Conservation (phyloP, 2,888 invertebrate species). For the Epirrita christyi region DNA sequence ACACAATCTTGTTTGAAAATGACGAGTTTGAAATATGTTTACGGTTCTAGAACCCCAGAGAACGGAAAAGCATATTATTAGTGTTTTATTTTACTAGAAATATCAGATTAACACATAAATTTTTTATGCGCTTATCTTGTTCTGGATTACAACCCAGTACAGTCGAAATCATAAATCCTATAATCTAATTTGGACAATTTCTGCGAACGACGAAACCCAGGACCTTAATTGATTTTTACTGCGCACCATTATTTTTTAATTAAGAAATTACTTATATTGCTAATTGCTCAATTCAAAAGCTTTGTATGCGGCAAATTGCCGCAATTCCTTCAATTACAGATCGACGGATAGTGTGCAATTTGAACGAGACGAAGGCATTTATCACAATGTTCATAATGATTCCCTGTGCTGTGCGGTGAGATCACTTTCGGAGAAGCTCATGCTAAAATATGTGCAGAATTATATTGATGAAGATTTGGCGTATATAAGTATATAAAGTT, state of each 20-base stretch:
- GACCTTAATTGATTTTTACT: slow-evolving; percentile 43
- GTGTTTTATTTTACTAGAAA: no score
- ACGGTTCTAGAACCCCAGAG: no score
- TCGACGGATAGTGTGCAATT: slow-evolving; percentile 69
- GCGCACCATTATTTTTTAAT: slow-evolving; percentile 58
- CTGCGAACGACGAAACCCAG: slow-evolving; percentile 23
- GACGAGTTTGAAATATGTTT: no score
- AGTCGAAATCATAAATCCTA: slow-evolving; percentile 5
- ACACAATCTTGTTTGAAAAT: no score
- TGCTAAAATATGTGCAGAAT: not conserved
- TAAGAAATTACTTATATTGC: slow-evolving; percentile 49
- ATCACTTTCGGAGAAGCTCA: slow-evolving; percentile 49
- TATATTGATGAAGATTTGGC: no score
- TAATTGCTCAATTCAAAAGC: slow-evolving; percentile 73
- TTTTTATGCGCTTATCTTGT: not conserved
- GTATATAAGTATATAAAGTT: no score
- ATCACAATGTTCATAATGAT: slow-evolving; percentile 61
- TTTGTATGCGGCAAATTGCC: slow-evolving; percentile 59
- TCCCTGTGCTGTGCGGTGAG: slow-evolving; percentile 55
- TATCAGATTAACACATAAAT: no score
- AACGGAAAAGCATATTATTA: no score
- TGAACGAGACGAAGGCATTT: slow-evolving; percentile 58
- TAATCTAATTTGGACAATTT: slow-evolving; percentile 13
- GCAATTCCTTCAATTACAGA: slow-evolving; percentile 74
- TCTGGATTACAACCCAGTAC: not conserved